A percentile compares a stretch with the other conserved stretches of the same genome.
Evolutionary conservation across 2,113 vertebrate genomes (phyloP).

Genomic region (Bos indicus): DNA sequence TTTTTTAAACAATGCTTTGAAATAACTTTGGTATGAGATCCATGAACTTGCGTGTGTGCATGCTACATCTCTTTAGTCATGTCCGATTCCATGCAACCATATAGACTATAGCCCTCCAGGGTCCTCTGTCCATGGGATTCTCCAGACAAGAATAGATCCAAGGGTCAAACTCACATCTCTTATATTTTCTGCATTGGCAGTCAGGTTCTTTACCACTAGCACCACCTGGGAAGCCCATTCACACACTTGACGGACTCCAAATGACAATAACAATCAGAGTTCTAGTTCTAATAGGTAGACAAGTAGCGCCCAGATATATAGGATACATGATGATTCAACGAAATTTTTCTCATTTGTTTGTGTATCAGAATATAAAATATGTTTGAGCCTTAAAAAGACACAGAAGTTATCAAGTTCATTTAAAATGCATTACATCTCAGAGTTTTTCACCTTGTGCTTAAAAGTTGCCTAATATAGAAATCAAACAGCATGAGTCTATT

Average conservation of each 20-base stretch:
- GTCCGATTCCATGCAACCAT: not conserved
- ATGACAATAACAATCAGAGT: not conserved
- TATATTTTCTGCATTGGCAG: not conserved
- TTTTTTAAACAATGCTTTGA: not conserved
- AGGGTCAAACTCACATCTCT: not conserved
- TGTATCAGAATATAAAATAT: not conserved
- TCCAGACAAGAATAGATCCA: not conserved
- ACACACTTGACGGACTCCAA: not conserved
- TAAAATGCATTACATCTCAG: not conserved
- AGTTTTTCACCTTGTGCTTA: not conserved
- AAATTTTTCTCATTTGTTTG: not conserved
- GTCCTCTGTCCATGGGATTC: not conserved
- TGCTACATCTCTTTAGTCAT: not conserved
- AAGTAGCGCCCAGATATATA: not conserved
- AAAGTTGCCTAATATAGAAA: not conserved
- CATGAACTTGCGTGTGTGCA: rapidly evolving
- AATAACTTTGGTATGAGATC: not conserved
- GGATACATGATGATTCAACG: not conserved
- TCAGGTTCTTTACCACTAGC: not conserved
- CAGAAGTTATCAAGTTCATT: not conserved
- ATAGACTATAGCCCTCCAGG: not conserved
- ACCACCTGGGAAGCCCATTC: not conserved
- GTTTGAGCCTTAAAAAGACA: not conserved
- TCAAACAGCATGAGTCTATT: not conserved
- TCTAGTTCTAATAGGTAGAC: not conserved